Evolutionary conservation across 2,888 invertebrate genomes (phyloP).

Genomic region (Drosophila acutilabella): DNA sequence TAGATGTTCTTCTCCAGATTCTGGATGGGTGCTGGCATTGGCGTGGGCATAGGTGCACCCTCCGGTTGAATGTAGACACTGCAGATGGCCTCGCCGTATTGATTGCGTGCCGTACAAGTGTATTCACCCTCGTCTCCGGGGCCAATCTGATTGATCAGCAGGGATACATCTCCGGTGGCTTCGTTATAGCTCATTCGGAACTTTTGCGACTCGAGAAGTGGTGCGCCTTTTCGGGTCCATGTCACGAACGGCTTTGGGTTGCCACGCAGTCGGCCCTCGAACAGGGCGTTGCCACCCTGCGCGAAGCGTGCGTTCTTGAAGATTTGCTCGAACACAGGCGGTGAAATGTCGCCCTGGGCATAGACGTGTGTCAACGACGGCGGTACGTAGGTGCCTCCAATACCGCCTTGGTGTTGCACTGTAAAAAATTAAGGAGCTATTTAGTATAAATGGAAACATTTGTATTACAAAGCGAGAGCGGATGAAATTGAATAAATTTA

Average conservation of each 20-base stretch:
- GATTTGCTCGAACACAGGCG: constrained; percentile 97
- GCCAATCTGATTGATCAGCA: constrained; percentile 97
- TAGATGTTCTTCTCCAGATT: constrained; percentile 88
- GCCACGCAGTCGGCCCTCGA: constrained; percentile 96
- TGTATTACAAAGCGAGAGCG: no score
- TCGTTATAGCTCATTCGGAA: constrained; percentile 96
- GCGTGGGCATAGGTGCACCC: constrained; percentile 89
- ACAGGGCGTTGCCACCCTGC: constrained; percentile 96
- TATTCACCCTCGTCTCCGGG: constrained; percentile 99
- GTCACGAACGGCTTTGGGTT: constrained; percentile 96
- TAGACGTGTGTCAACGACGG: constrained; percentile 85
- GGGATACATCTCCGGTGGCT: constrained; percentile 94
- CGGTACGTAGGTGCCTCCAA: constrained; percentile 79
- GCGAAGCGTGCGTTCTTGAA: constrained; percentile 97
- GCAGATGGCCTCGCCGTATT: constrained; percentile 98
- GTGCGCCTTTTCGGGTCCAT: constrained; percentile 95
- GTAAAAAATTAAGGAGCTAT: constrained; percentile 33
- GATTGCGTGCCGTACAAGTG: constrained; percentile 96
- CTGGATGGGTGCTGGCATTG: constrained; percentile 87
- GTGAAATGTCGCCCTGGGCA: constrained; percentile 92
- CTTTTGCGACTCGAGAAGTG: constrained; percentile 93
- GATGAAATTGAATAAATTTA: no score
- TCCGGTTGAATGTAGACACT: constrained; percentile 97
- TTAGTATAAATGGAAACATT: background rate
- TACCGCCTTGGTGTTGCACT: constrained; percentile 81